A percentile compares a stretch with the other conserved stretches of the same genome.
Conservation (phyloP, 2,113 vertebrate genomes). For the Etia nguti region DNA sequence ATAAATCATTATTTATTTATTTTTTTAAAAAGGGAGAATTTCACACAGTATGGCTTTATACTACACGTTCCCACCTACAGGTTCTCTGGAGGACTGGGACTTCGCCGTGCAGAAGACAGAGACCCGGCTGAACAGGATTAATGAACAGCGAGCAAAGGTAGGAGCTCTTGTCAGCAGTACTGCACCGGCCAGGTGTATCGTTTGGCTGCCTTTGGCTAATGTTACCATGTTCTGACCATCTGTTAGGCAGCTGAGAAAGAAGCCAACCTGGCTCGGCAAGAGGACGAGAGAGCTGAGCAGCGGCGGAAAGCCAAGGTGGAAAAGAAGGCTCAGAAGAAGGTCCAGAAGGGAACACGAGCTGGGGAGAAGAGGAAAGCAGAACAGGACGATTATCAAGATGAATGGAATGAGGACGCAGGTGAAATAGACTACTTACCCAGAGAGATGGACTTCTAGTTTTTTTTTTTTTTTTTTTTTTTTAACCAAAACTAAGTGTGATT, state of each 20-base stretch:
- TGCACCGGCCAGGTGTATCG: background rate
- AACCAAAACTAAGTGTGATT: background rate
- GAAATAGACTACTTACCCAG: background rate
- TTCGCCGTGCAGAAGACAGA: slow-evolving; percentile 90
- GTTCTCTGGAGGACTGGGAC: slow-evolving; percentile 94
- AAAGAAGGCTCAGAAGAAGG: slow-evolving; percentile 82
- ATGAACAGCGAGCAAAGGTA: slow-evolving; percentile 88
- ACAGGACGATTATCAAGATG: slow-evolving; percentile 65
- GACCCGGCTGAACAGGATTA: slow-evolving; percentile 82
- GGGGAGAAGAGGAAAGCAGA: slow-evolving; percentile 81
- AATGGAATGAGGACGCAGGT: slow-evolving; percentile 85
- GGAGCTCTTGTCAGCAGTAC: background rate
- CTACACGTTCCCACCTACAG: slow-evolving; percentile 51
- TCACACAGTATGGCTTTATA: background rate
- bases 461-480: background rate
- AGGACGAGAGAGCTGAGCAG: slow-evolving; percentile 81
- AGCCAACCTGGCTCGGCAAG: slow-evolving; percentile 79
- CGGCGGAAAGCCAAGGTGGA: slow-evolving; percentile 78
- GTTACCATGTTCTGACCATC: background rate
- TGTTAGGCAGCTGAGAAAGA: slow-evolving; percentile 87
- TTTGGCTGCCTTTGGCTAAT: background rate
- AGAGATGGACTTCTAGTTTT: background rate
- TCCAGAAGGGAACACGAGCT: slow-evolving; percentile 61
- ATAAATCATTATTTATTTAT: background rate
- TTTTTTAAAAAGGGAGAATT: background rate